Conservation (phyloP, 2,888 invertebrate species). For the Monochamus alternatus region DNA sequence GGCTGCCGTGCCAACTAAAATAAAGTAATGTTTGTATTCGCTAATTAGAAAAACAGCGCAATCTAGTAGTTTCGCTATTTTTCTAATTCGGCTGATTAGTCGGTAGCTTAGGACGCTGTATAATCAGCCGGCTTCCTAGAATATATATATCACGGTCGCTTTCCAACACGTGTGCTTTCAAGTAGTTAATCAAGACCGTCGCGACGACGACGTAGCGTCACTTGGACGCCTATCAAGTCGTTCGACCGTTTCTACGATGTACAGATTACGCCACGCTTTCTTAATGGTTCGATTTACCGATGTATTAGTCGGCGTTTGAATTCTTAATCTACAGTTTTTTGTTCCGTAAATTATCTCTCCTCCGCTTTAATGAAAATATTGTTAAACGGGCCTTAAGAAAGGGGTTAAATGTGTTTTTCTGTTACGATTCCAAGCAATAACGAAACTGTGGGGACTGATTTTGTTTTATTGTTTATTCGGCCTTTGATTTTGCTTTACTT, state of each 20-base stretch:
- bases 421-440: too few relatives aligned
- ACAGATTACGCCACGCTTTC: neutral
- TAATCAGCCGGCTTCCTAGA: neutral
- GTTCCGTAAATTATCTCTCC: neutral
- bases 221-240: conserved; percentile 4
- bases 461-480: too few relatives aligned
- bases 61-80: neutral
- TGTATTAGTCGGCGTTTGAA: neutral
- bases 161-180: conserved; percentile 10
- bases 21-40: conserved; percentile 1
- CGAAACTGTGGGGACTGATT: too few relatives aligned
- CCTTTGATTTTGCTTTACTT: too few relatives aligned
- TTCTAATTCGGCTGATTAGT: conserved; percentile 3
- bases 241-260: neutral
- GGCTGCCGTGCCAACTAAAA: neutral
- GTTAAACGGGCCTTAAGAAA: too few relatives aligned
- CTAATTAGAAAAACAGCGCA: conserved; percentile 9
- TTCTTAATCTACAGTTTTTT: neutral
- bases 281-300: neutral
- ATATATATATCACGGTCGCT: conserved; percentile 12
- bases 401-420: too few relatives aligned
- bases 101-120: conserved; percentile 3
- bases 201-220: conserved; percentile 24
- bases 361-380: too few relatives aligned
- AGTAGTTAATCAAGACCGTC: conserved; percentile 32